Evolutionary conservation across 2,113 vertebrate species (phyloP).

Genomic region (Chlorodrepanis virens): DNA sequence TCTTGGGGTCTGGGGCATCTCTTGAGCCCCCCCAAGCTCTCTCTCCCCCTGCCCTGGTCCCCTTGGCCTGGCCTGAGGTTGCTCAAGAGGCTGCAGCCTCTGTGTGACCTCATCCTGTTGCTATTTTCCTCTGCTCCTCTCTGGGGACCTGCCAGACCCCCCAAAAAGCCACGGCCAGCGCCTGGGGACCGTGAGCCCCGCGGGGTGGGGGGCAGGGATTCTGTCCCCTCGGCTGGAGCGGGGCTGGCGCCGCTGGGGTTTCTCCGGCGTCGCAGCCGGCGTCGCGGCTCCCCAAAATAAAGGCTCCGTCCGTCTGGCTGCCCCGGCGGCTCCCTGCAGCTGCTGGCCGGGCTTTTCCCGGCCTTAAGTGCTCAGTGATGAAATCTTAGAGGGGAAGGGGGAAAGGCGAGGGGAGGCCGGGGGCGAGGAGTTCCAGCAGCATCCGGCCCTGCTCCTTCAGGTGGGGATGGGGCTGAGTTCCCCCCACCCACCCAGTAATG

Average conservation of each 20-base stretch:
- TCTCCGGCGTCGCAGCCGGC: not conserved
- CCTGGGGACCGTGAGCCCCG: not conserved
- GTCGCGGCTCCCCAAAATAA: conserved; percentile 10
- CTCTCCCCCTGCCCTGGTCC: not conserved
- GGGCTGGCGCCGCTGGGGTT: not conserved
- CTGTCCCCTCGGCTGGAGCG: not conserved
- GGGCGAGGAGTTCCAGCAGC: not conserved
- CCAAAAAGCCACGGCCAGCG: not conserved
- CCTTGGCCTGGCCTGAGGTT: not conserved
- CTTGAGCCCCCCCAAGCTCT: rapidly evolving
- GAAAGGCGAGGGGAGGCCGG: not conserved
- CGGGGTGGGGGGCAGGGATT: not conserved
- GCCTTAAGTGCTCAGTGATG: not conserved
- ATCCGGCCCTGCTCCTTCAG: not conserved
- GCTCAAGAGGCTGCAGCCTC: conserved; percentile 23
- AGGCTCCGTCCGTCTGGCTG: not conserved
- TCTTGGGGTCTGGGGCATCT: not conserved
- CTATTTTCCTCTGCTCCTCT: not conserved
- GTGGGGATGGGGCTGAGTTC: not conserved
- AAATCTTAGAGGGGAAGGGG: conserved; percentile 3
- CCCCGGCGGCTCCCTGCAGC: not conserved
- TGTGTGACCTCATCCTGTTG: conserved; percentile 15
- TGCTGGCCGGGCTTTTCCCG: not conserved
- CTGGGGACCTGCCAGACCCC: not conserved
- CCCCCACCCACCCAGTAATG: rapidly evolving